Conservation (phyloP, 2,888 invertebrate genomes). For the Rapana venosa region DNA sequence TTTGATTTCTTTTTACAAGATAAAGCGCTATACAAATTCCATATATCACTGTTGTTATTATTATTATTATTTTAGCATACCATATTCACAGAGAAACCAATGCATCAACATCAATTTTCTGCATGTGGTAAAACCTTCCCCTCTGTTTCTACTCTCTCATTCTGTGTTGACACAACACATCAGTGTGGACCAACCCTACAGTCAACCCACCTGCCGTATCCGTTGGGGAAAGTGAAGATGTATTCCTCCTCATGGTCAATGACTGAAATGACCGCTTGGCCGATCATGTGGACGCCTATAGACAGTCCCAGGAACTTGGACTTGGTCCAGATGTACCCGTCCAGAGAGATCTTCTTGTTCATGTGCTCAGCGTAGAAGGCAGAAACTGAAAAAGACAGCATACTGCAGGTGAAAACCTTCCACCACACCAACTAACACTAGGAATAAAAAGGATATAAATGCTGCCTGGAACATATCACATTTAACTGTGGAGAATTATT, state of each 20-base stretch:
- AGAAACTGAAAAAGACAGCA: constrained; percentile 84
- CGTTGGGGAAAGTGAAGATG: constrained; percentile 97
- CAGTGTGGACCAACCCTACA: not conserved
- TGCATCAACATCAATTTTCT: not conserved
- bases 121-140: not conserved
- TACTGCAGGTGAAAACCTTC: not conserved
- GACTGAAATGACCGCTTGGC: constrained; percentile 93
- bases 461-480: too few relatives aligned
- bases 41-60: too few relatives aligned
- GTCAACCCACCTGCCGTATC: constrained; percentile 89
- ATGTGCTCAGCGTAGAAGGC: constrained; percentile 99
- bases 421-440: not conserved
- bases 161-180: not conserved
- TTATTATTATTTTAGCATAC: too few relatives aligned
- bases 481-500: too few relatives aligned
- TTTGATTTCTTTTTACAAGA: too few relatives aligned
- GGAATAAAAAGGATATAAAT: not conserved
- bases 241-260: constrained; percentile 95
- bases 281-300: constrained; percentile 93
- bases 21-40: too few relatives aligned
- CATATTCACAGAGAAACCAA: not conserved
- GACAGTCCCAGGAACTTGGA: constrained; percentile 99
- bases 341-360: constrained; percentile 92
- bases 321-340: constrained; percentile 99
- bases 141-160: not conserved